These are phyloP conservation scores for Oncorhynchus nerka DNA, from an alignment of 2,113 vertebrate genomes.

Conservation along the genomic window DNA sequence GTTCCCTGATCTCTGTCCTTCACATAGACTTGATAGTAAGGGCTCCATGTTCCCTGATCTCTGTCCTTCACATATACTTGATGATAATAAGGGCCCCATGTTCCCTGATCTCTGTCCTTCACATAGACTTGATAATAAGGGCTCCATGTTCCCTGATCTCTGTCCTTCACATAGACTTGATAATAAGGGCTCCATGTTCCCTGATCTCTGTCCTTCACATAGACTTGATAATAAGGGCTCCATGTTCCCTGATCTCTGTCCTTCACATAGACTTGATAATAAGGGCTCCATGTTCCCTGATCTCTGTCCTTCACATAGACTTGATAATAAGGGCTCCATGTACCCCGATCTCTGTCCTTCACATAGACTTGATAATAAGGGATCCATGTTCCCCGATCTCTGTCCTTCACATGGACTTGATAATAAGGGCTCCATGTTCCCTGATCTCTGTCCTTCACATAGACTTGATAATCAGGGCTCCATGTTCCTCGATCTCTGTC, in stretches of 20 bases:
- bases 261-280: conserved; percentile 24
- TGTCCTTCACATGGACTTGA: neutral
- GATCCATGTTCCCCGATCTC: no score
- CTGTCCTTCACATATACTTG: no score
- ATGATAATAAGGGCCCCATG: neutral
- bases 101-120: no score
- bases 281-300: no score
- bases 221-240: neutral
- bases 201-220: neutral
- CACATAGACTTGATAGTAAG: neutral
- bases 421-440: neutral
- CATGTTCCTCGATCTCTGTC: no score
- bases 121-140: neutral
- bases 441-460: neutral
- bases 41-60: neutral
- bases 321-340: neutral
- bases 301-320: neutral
- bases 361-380: conserved; percentile 19
- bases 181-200: neutral
- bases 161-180: conserved; percentile 24
- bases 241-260: neutral
- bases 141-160: neutral
- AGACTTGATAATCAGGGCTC: conserved; percentile 16
- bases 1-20: no score
- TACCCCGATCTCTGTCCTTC: neutral